phyloP scores from a whole-genome alignment of 1,140 invertebrate species.

The Cydia strobilella region DNA sequence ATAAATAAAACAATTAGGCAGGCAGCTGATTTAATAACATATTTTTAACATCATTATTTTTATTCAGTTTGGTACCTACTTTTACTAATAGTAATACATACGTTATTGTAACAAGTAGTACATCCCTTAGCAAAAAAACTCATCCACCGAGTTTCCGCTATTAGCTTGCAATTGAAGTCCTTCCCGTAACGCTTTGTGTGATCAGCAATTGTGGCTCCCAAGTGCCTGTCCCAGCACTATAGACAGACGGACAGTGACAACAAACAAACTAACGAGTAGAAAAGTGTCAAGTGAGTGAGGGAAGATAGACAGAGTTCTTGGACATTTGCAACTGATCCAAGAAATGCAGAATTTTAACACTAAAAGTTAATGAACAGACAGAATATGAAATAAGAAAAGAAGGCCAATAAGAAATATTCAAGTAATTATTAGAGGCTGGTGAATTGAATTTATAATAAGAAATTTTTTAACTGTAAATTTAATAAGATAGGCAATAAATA shows the following conservation, averaged over 20 bases:
- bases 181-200: slow-evolving; percentile 39
- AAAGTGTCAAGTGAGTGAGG: slow-evolving; percentile 40
- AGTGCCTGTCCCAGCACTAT: too few relatives aligned
- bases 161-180: slow-evolving; percentile 33
- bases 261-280: slow-evolving; percentile 66
- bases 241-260: slow-evolving; percentile 53
- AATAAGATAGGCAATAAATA: too few relatives aligned
- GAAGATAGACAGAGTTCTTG: background rate
- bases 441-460: too few relatives aligned
- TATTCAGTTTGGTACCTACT: too few relatives aligned
- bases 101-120: background rate
- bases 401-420: too few relatives aligned
- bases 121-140: background rate
- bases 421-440: too few relatives aligned
- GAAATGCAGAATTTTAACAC: background rate
- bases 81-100: too few relatives aligned
- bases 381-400: too few relatives aligned
- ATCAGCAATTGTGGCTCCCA: slow-evolving; percentile 54
- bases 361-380: background rate
- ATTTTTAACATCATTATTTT: too few relatives aligned
- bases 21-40: too few relatives aligned
- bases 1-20: too few relatives aligned
- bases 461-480: too few relatives aligned
- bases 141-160: slow-evolving; percentile 6
- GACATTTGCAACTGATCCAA: background rate